These are phyloP conservation scores for Ophion slaviceki DNA, from an alignment of 2,888 invertebrate genomes.

Conservation along the genomic window DNA sequence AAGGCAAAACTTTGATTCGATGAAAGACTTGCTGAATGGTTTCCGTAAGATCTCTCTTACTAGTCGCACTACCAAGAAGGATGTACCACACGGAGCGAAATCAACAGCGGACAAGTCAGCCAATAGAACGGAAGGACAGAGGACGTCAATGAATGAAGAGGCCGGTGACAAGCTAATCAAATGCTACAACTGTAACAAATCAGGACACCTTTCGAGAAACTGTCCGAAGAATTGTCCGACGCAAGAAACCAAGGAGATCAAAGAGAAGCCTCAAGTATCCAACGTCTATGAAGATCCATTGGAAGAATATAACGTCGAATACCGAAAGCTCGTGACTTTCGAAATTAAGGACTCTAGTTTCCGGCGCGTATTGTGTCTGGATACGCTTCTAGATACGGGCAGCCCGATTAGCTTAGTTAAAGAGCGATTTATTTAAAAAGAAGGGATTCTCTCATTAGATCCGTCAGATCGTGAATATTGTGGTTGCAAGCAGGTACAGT, in stretches of 20 bases:
- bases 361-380: slow-evolving; percentile 48
- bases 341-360: slow-evolving; percentile 51
- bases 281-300: slow-evolving; percentile 44
- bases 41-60: slow-evolving; percentile 52
- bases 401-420: slow-evolving; percentile 61
- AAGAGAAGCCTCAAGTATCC: slow-evolving; percentile 41
- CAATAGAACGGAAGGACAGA: slow-evolving; percentile 8
- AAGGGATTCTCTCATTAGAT: slow-evolving; percentile 48
- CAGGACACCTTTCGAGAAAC: too few relatives aligned
- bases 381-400: slow-evolving; percentile 54
- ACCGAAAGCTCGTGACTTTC: slow-evolving; percentile 38
- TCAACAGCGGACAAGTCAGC: slow-evolving; percentile 12
- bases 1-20: too few relatives aligned
- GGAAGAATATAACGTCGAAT: slow-evolving; percentile 38
- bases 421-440: slow-evolving; percentile 50
- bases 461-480: slow-evolving; percentile 41
- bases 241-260: slow-evolving; percentile 14
- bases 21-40: slow-evolving; percentile 47
- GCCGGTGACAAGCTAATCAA: neutral
- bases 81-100: slow-evolving; percentile 27
- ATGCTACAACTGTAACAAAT: too few relatives aligned
- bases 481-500: slow-evolving; percentile 36
- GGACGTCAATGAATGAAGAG: slow-evolving; percentile 24
- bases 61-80: slow-evolving; percentile 1
- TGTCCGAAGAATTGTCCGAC: slow-evolving; percentile 19